Percentiles rank a stretch among this genome's conserved stretches.
Conservation (phyloP, 1,140 invertebrate species). For the Holcopasites calliopsidis region DNA sequence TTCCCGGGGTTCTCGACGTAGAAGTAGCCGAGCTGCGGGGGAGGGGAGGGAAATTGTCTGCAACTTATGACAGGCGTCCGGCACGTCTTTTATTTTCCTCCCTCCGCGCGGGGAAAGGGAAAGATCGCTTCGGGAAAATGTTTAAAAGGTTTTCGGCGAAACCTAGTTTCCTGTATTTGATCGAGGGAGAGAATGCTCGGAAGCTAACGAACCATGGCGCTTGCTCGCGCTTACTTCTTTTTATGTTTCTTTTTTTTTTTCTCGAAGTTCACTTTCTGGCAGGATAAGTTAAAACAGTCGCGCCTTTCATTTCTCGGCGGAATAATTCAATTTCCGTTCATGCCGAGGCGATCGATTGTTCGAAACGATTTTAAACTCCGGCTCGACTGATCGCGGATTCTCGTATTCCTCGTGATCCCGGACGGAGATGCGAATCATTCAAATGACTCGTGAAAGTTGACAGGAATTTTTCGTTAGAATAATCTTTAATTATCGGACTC, state of each 20-base stretch:
- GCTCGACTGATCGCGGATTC: background rate
- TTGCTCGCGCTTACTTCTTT: too few relatives aligned
- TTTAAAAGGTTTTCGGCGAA: background rate
- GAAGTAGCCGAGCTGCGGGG: background rate
- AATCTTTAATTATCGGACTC: too few relatives aligned
- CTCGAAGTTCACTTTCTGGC: background rate
- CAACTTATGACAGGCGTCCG: conserved; percentile 19
- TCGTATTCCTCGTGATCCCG: too few relatives aligned
- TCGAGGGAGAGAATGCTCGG: too few relatives aligned
- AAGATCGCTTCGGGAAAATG: background rate
- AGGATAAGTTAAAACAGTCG: background rate
- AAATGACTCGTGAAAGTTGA: too few relatives aligned
- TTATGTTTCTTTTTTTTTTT: background rate
- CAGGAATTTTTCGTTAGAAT: too few relatives aligned
- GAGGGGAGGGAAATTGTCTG: conserved; percentile 5
- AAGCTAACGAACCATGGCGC: too few relatives aligned
- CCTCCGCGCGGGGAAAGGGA: background rate
- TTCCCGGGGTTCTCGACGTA: background rate
- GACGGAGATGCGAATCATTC: background rate
- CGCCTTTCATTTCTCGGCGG: background rate
- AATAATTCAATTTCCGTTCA: background rate
- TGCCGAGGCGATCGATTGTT: background rate
- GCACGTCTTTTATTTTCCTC: background rate
- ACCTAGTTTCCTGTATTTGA: background rate
- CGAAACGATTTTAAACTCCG: background rate